A percentile compares a stretch with the other conserved stretches of the same genome.
Conservation (phyloP, 2,113 vertebrate genomes). For the Galeopterus variegatus region DNA sequence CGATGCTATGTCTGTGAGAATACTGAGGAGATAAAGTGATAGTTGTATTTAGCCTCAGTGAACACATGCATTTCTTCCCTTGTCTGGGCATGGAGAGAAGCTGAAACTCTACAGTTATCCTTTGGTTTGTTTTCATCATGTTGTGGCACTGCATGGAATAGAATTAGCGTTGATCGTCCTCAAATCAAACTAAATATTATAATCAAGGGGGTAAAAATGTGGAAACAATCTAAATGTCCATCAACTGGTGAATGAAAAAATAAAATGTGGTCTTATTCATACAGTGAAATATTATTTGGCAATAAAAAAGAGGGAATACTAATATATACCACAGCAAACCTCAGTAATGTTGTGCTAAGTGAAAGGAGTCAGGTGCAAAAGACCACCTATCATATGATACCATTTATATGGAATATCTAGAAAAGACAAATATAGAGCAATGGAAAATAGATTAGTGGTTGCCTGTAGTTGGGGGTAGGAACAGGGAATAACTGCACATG, state of each 20-base stretch:
- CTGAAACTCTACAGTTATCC: neutral
- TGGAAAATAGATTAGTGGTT: neutral
- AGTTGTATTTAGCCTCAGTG: neutral
- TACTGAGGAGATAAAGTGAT: neutral
- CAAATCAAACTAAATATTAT: neutral
- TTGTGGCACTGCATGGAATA: neutral
- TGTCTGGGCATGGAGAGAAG: neutral
- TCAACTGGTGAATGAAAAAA: neutral
- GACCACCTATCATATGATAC: neutral
- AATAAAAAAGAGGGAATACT: neutral
- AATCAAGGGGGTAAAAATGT: constrained; percentile 4
- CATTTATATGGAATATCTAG: neutral
- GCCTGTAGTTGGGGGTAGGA: neutral
- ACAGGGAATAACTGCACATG: neutral
- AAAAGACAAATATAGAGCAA: neutral
- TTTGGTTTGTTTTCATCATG: neutral
- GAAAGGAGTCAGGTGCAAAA: neutral
- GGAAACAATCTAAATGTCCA: neutral
- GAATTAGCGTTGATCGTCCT: neutral
- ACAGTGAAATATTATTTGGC: neutral
- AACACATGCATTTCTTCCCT: neutral
- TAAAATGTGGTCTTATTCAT: neutral
- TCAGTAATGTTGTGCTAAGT: neutral
- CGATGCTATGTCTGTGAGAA: neutral
- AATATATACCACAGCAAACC: neutral